Base-by-base conservation (phyloP, 2,797 vertebrate genomes). In the Diplodus sargus region DNA sequence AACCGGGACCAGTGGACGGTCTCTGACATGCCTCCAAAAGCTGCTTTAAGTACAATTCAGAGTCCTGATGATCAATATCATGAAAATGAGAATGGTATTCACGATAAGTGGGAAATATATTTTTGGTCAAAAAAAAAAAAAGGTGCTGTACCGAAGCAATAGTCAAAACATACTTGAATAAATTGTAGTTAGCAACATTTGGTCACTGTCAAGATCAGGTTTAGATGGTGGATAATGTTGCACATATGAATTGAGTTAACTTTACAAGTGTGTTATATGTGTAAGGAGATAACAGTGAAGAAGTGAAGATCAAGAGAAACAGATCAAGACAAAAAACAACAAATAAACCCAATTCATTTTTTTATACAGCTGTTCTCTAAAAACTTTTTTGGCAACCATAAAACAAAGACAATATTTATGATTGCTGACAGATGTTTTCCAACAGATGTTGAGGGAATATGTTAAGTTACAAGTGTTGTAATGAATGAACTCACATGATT, bases 341-440 rank as follows among this genome's bases (percentile, higher is more conserved):
- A 20, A 76, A 64, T 58, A 28, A 49, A 16, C 11, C 58, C 23
- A 49, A 74, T 74, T 72, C 5, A 42, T 47, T 74, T 23, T 28
- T 59, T 30, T 61, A 30, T 39, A 54, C 58, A 65, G 51, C 6
- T 56, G 22, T 39, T 39, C 17, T 42, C 25, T 63, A 5, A 65
- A 45, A 59, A 47, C 18, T 39, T 56, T 45, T 82, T 69, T 61
- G 60, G 61, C 66, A 58, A 45, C 49, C 48, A 15, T 18, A 49
- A 83, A 74, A 68, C 56, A 71, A 69, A 74, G 52, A 57, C 23
- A 25, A 42, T 54, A 12, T 71, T 70, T 25, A 25, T 42, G 13
- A 61, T 45, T 69, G 54, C 61, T n/a, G 54, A 78, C 56, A 54
- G 54, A 73, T 57, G 30, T 51, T 81, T 83, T 61, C 39, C 48